Conservation (phyloP, 2,888 invertebrate species). For the Tipula lateralis region DNA sequence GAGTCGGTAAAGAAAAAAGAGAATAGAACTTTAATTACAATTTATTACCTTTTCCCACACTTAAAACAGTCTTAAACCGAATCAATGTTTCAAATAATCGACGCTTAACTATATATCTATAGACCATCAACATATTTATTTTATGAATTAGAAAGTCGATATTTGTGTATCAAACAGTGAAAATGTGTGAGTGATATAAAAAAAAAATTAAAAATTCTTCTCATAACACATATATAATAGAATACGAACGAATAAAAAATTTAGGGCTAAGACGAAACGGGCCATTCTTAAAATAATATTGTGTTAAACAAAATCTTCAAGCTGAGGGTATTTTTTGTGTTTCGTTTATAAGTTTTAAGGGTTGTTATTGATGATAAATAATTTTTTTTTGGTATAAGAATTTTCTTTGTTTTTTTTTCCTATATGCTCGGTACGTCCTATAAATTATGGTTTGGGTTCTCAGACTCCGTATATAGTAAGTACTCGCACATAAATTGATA, state of each 20-base stretch:
- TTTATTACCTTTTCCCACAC: conserved; percentile 19
- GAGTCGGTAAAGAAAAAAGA: not conserved
- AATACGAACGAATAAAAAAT: not conserved
- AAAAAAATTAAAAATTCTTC: not conserved
- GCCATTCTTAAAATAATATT: not conserved
- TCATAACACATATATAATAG: not conserved
- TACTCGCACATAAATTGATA: conserved; percentile 5
- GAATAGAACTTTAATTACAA: not conserved
- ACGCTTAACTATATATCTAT: not conserved
- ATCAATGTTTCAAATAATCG: not conserved
- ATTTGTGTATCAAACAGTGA: not conserved
- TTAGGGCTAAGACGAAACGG: not conserved
- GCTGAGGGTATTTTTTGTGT: not conserved
- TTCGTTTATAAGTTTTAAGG: not conserved
- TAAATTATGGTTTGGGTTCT: not conserved
- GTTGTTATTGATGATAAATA: not conserved
- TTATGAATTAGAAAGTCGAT: not conserved
- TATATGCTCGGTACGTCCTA: not conserved
- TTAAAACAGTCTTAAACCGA: not conserved
- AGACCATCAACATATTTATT: not conserved
- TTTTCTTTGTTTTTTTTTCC: not conserved
- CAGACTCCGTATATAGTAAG: not conserved
- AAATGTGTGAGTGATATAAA: not conserved
- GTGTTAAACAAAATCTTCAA: not conserved
- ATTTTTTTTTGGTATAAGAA: not conserved